These are phyloP conservation scores for Rhineura floridana DNA, from an alignment of 2,113 vertebrate species.

Conservation along the genomic window DNA sequence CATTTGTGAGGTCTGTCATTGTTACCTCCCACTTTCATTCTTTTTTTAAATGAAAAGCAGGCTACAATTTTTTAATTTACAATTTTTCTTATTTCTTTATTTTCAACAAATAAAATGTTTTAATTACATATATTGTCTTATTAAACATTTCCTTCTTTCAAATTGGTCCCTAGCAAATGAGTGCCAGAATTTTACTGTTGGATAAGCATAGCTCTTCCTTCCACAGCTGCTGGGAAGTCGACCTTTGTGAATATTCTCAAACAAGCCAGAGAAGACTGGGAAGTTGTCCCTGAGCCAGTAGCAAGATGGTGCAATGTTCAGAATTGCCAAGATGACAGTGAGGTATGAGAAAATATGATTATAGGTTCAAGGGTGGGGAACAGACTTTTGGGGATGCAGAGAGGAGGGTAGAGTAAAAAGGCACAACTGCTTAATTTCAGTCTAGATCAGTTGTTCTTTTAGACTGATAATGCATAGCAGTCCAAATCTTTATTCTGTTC, in stretches of 20 bases:
- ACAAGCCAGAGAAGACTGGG: conserved; percentile 84
- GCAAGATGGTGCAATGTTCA: conserved; percentile 96
- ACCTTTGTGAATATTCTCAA: conserved; percentile 90
- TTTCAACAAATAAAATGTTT: not conserved
- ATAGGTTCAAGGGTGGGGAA: rapidly evolving
- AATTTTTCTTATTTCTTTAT: not conserved
- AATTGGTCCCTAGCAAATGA: not conserved
- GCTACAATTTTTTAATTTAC: not conserved
- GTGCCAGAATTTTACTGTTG: not conserved
- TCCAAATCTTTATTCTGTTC: not conserved
- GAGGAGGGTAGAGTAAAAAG: not conserved
- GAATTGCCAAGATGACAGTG: conserved; percentile 76
- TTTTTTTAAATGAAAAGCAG: not conserved
- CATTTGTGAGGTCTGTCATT: not conserved
- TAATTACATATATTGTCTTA: not conserved
- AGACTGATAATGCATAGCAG: not conserved
- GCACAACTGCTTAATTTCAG: too few species aligned
- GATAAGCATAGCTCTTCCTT: not conserved
- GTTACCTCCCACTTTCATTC: too few species aligned
- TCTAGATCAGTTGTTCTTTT: not conserved
- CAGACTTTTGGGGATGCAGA: not conserved
- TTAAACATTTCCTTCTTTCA: not conserved
- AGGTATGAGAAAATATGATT: conserved; percentile 78
- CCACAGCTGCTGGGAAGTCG: conserved; percentile 90
- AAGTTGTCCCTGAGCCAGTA: conserved; percentile 91